These are phyloP conservation scores for Microtus pennsylvanicus DNA, from an alignment of 2,113 vertebrate genomes.

Conservation along the genomic window DNA sequence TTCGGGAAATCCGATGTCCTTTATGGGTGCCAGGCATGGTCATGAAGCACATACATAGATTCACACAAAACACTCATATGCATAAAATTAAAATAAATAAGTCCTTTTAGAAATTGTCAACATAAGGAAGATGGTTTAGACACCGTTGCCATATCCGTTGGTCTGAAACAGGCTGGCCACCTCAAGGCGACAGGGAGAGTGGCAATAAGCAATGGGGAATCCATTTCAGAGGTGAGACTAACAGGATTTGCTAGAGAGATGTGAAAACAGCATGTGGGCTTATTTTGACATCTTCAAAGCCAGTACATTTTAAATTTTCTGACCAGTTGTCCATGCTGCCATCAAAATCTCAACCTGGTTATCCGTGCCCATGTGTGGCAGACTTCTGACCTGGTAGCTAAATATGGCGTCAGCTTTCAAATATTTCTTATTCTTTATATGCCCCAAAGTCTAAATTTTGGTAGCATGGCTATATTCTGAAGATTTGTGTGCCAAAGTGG, in stretches of 20 bases:
- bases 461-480: background rate
- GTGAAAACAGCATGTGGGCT: background rate
- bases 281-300: background rate
- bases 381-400: background rate
- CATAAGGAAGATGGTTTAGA: background rate
- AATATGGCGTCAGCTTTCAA: background rate
- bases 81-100: background rate
- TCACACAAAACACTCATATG: background rate
- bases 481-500: background rate
- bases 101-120: background rate
- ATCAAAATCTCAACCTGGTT: background rate
- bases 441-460: background rate
- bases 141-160: fast-evolving
- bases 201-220: background rate
- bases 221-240: background rate
- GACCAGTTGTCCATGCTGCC: background rate
- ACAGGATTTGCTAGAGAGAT: background rate
- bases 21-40: background rate
- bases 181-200: background rate
- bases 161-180: background rate
- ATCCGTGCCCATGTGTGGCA: background rate
- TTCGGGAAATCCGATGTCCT: background rate
- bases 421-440: background rate
- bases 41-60: background rate
- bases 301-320: background rate